phyloP scores from a whole-genome alignment of 2,888 invertebrate species.

The Aphelenchoides bicaudatus region DNA sequence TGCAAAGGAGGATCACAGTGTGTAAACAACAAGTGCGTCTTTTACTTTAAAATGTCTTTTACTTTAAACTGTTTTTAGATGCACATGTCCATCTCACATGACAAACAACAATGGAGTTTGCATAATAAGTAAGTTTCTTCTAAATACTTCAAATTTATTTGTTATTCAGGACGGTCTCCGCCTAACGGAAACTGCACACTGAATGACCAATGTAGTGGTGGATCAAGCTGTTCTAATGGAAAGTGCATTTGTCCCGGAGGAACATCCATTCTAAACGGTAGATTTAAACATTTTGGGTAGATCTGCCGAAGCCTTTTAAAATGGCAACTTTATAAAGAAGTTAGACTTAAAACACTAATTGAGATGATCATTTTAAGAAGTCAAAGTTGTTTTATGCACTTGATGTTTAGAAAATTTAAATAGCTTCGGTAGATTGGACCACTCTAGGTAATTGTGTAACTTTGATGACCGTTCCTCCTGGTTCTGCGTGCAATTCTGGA shows the following conservation, averaged over 20 bases:
- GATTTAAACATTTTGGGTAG: too few species aligned
- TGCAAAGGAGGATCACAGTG: slow-evolving; percentile 56
- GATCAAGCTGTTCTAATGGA: slow-evolving; percentile 54
- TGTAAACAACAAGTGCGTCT: slow-evolving; percentile 42
- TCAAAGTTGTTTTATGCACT: too few species aligned
- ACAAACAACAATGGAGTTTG: slow-evolving; percentile 38
- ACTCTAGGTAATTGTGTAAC: slow-evolving; percentile 55
- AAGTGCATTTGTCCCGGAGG: slow-evolving; percentile 51
- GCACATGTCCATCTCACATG: slow-evolving; percentile 39
- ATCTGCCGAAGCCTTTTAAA: too few species aligned
- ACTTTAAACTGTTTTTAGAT: slow-evolving; percentile 23
- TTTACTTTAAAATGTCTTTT: too few species aligned
- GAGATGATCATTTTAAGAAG: too few species aligned
- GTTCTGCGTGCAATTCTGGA: slow-evolving; percentile 41
- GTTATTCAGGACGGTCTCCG: slow-evolving; percentile 31
- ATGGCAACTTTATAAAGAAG: too few species aligned
- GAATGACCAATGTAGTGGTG: slow-evolving; percentile 53
- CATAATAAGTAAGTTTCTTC: slow-evolving; percentile 26
- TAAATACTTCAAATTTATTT: not conserved
- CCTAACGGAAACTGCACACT: slow-evolving; percentile 40
- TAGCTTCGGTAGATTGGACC: too few species aligned
- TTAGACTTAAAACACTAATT: too few species aligned
- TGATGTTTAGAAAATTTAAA: too few species aligned
- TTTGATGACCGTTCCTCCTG: slow-evolving; percentile 55
- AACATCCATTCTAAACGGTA: slow-evolving; percentile 48